These are phyloP conservation scores for Pseudorectes ferrugineus DNA, from an alignment of 2,113 vertebrate genomes.

Conservation along the genomic window DNA sequence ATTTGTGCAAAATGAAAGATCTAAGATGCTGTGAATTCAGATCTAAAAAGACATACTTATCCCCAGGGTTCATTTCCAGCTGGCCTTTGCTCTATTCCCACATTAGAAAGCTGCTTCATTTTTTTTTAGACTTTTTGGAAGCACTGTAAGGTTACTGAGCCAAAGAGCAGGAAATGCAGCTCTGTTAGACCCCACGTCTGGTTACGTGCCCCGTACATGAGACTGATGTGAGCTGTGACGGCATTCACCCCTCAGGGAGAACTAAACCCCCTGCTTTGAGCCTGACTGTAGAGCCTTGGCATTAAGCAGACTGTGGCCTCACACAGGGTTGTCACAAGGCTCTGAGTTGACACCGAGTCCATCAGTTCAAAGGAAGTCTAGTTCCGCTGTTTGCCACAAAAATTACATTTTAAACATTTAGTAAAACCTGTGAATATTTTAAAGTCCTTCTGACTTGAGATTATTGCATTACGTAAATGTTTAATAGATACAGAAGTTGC, in stretches of 20 bases:
- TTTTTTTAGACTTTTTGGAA: background rate
- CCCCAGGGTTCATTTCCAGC: background rate
- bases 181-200: background rate
- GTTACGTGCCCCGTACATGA: background rate
- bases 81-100: background rate
- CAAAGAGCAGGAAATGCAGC: background rate
- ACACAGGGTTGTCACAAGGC: background rate
- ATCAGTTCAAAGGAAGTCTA: background rate
- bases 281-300: background rate
- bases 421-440: conserved; percentile 33
- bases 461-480: conserved; percentile 10
- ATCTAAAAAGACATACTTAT: background rate
- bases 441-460: background rate
- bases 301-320: background rate
- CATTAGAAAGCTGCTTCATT: background rate
- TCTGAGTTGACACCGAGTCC: background rate
- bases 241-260: fast-evolving
- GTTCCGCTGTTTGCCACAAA: background rate
- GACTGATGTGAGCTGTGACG: background rate
- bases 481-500: background rate
- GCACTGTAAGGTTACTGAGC: background rate
- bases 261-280: background rate
- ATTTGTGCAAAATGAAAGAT: background rate
- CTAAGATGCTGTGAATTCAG: background rate
- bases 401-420: conserved; percentile 26